A percentile compares a stretch with the other conserved stretches of the same genome.
Evolutionary conservation across 2,888 invertebrate species (phyloP).

Genomic region (Leptothorax acervorum): DNA sequence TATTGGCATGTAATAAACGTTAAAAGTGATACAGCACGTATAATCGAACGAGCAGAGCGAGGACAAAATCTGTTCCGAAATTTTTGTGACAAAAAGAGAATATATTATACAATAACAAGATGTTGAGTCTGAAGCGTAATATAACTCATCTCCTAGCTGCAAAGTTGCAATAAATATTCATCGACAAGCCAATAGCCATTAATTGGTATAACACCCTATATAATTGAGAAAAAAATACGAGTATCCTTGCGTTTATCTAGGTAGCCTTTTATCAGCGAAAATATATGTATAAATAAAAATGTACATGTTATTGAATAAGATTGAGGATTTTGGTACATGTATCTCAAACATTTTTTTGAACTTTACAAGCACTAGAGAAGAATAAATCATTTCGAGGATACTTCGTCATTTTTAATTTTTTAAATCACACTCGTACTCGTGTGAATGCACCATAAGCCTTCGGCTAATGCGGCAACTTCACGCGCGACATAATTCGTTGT

Average conservation of each 20-base stretch:
- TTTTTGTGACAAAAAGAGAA: constrained; percentile 6
- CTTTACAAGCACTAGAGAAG: no score
- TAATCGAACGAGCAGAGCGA: neutral
- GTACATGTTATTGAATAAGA: neutral
- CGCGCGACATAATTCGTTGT: no score
- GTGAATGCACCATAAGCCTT: no score
- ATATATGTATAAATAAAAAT: neutral
- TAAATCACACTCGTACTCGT: no score
- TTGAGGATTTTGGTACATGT: no score
- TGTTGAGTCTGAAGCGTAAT: neutral
- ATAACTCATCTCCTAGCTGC: neutral
- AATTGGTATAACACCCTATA: neutral
- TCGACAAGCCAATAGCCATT: neutral
- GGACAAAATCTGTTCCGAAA: neutral
- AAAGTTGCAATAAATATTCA: constrained; percentile 36
- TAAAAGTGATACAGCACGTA: neutral
- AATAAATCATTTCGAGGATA: no score
- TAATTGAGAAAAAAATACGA: neutral
- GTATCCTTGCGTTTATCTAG: neutral
- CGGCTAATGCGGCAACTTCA: no score
- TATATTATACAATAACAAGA: neutral
- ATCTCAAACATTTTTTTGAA: no score
- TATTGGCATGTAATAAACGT: neutral
- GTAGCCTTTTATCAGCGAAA: neutral
- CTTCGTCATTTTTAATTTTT: no score